Base-by-base conservation (phyloP, 2,113 vertebrate species). In the Semnornis frantzii region DNA sequence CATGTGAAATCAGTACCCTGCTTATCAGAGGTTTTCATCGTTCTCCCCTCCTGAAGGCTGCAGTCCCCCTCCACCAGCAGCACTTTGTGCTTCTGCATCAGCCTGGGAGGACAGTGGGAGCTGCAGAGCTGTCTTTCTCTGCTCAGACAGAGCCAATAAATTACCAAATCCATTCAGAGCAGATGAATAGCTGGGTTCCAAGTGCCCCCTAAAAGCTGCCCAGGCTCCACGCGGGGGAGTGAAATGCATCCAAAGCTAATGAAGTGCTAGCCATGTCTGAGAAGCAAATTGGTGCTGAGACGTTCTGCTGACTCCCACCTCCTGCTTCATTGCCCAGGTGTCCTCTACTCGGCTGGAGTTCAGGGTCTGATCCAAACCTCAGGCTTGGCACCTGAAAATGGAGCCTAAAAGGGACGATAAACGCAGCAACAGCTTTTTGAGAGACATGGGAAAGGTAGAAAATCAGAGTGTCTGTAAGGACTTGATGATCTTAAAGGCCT, bases 1-100 rank as follows among this genome's bases (percentile, higher is more conserved):
- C 91, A 80, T 94, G 93, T 89, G 92, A 92, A 91, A 92, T 92
- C 69, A 28, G 80, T 72, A 71, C 87, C 82, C 85, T 75, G 89
- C 87, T 82, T 89, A 84, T 94, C 80, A 6, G 74, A 79, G 86
- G 82, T 82, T 72, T 69, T 75, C 85, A 90, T 96, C 73, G 5
- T 74, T 88, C 77, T 48, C 87, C 94, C 89, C 91, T 85, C 85
- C 85, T 16, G 59, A 86, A 92, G 79, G 34, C 82, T 52, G 31
- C 82, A 7, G 64, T 73, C 84, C 75, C 90, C 79, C 72, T 46
- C 65, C 34, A 66, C 82, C 72, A 30, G 66, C 78, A 71, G 65
- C 76, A 10, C 70, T 80, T 72, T 77, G 80, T 82, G 90, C 83
- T 86, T 77, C 46, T 76, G 39, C 54, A 82, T 31, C 82, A 92